Percentiles rank a stretch among this genome's conserved stretches.
Conservation (phyloP, 2,797 vertebrate species). For the Pangasius sanitwongsei region DNA sequence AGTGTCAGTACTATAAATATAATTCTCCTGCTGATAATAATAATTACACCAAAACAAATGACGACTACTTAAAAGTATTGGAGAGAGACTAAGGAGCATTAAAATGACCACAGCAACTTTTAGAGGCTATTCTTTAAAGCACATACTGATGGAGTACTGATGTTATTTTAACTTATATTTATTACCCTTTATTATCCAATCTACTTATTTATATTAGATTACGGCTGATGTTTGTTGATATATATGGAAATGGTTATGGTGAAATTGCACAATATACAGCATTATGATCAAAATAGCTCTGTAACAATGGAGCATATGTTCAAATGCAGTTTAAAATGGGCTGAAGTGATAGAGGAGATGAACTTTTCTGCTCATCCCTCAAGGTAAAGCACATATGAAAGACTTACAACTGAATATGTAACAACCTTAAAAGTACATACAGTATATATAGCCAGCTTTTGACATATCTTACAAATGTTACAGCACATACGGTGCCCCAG, state of each 20-base stretch:
- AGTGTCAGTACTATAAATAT: neutral
- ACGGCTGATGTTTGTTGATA: neutral
- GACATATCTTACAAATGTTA: neutral
- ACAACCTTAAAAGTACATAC: neutral
- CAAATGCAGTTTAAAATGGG: constrained; percentile 25
- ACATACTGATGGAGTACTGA: constrained; percentile 19
- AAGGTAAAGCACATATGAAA: constrained; percentile 42
- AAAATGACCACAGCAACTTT: neutral
- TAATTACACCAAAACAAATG: neutral
- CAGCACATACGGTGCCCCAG: neutral
- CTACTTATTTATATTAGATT: constrained; percentile 19
- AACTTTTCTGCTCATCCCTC: constrained; percentile 10
- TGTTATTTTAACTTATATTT: constrained; percentile 13
- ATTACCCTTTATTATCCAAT: constrained; percentile 15
- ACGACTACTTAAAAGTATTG: neutral
- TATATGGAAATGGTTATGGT: constrained; percentile 15
- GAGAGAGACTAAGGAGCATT: neutral
- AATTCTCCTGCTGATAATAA: neutral
- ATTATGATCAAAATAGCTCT: constrained; percentile 26
- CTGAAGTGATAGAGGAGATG: neutral
- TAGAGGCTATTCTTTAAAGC: constrained; percentile 10
- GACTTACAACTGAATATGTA: constrained; percentile 3
- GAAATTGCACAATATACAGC: constrained; percentile 26
- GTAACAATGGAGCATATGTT: constrained; percentile 5
- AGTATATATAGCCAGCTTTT: constrained; percentile 1